Base-by-base conservation (phyloP, 2,888 invertebrate genomes). In the Dinocampus coccinellae region DNA sequence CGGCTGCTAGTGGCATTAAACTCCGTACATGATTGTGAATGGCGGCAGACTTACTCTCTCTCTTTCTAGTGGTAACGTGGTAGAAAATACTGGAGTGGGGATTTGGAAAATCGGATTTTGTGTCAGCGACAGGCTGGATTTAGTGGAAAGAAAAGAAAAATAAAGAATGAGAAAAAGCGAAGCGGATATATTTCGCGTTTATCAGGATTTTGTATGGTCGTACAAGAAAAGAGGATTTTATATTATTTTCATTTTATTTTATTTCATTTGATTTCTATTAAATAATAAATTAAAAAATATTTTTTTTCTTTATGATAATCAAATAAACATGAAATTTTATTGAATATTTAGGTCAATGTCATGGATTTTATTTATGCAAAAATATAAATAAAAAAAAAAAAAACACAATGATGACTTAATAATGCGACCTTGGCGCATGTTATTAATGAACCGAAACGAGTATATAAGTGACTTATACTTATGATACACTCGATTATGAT, bases 401-500 rank as follows among this genome's bases (percentile, higher is more conserved):
- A 58, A 13, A 55, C 33, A 16, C 36, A 3, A 39, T 57, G 80
- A 80, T 78, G 81, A 82, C 79, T 81, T 78, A 78, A 80, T 39
- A 73, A n/a, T 58, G 16, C 55, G 80, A 78, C 83, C 83, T 83
- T 82, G 80, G 78, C 72, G 66, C n/a, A n/a, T 76, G 66, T 53
- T 65, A 26, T 39, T 55, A 39, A 65, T 70, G 60, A 66, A 53
- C 70, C 53, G 36, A 64, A 57, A 63, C 53, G 39, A 55, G 39
- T 22, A 16, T 16, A 16, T 3, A n/a, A n/a, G 16, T 47, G n/a
- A 13, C 66, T 55, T 62, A 66, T 66, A 55, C 66, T 55, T 29
- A 53, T 53, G 29, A 42, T 76, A 77, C 79, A 77, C 78, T 81
- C 73, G 76, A 47, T 70, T 73, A 75, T 85, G 85, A 85, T 83